Base-by-base conservation (phyloP, 2,888 invertebrate genomes). In the Rhagonycha fulva region DNA sequence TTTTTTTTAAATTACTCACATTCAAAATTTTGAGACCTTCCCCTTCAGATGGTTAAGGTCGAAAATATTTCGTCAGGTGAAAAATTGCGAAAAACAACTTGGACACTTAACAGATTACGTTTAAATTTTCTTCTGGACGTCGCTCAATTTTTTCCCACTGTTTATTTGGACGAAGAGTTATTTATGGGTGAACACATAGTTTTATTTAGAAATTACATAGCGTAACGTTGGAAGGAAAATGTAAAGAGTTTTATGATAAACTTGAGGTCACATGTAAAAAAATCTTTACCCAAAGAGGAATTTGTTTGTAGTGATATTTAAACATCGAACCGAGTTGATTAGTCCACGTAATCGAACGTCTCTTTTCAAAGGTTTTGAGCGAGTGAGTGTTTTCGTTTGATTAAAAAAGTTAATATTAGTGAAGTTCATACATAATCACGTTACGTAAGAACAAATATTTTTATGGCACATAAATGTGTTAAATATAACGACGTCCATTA, bases 291-390 rank as follows among this genome's bases (percentile, higher is more conserved):
- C 23, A 66, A 66, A 66, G 19, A 66, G 63, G 24, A 23, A 66
- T 24, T 66, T 66, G 63, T 66, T 66, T 66, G 63, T 66, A 66
- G 26, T 23, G 63, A 66, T 26, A 66, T 24, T 24, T 24, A 24
- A 23, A 24, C 63, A 26, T 66, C 24, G 24, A 24, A 66, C 26
- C n/a, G 26, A 66, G 24, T 74, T 62, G 74, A 63, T 74, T 74
- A 74, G 74, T 69, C 62, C 70, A 74, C 74, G 74, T 74, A 74
- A 32, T 23, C 70, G 24, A 24, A 62, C 47, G 47, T 47, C 68
- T 69, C 30, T 69, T 69, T 68, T 62, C 69, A 47, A 70, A 74
- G 74, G 26, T 69, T 69, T 70, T 74, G 30, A 74, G 47, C 47
- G 47, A 47, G 47, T 74, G 74, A 74, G 74, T 68, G 72, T 70